Percentiles rank a stretch among this genome's conserved stretches.
Evolutionary conservation across 2,797 vertebrate genomes (phyloP).

Genomic region (Mionectes olivaceus): DNA sequence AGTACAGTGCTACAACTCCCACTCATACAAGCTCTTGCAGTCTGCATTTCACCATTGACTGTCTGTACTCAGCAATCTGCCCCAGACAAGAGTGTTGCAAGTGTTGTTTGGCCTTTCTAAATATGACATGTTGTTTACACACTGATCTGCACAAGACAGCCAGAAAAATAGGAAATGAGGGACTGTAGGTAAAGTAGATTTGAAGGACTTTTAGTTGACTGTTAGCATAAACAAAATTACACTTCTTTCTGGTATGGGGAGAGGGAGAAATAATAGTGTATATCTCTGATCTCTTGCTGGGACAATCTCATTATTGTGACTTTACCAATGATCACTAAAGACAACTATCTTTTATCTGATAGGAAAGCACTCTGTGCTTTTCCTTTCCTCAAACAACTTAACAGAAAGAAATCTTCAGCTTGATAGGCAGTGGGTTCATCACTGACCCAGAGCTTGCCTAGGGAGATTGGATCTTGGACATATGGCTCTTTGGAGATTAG

Average conservation of each 20-base stretch:
- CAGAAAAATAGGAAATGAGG: neutral
- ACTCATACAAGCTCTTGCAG: neutral
- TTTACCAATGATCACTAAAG: neutral
- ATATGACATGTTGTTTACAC: rapidly evolving
- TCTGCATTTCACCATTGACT: neutral
- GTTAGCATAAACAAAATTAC: neutral
- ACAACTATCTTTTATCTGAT: neutral
- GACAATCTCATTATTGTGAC: neutral
- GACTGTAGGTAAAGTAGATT: neutral
- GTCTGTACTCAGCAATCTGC: neutral
- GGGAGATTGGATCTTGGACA: neutral
- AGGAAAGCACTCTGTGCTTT: neutral
- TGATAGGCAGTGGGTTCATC: neutral
- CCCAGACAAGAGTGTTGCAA: neutral
- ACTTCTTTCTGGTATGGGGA: neutral
- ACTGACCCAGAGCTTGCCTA: neutral
- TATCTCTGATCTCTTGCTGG: neutral
- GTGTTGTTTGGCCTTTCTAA: neutral
- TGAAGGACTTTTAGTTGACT: neutral
- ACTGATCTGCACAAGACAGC: neutral
- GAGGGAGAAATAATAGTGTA: neutral
- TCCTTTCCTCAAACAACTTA: neutral
- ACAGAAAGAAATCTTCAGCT: neutral
- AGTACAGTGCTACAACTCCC: neutral
- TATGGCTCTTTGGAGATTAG: neutral